phyloP scores from a whole-genome alignment of 2,797 vertebrate species.

The Acrossocheilus wenchowensis region DNA sequence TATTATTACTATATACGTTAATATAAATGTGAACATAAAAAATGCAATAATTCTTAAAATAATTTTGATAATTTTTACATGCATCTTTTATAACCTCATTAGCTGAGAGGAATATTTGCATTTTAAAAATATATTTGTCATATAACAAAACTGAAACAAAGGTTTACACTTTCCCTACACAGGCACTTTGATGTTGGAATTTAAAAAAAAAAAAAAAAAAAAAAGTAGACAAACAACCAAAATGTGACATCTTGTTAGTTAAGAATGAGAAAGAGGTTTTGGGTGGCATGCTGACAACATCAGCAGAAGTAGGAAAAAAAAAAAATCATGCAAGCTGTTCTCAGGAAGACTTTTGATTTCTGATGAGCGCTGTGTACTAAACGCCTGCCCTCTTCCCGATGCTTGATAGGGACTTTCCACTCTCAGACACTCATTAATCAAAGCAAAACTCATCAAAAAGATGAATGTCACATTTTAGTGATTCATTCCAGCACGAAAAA shows the following conservation, averaged over 20 bases:
- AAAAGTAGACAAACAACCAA: background rate
- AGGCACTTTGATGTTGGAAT: background rate
- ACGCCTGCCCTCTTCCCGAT: conserved; percentile 50
- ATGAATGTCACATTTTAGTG: conserved; percentile 77
- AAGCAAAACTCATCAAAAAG: conserved; percentile 74
- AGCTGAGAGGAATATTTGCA: background rate
- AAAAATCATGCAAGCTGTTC: conserved; percentile 6
- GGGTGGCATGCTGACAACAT: conserved; percentile 18
- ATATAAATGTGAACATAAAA: background rate
- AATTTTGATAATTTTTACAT: background rate
- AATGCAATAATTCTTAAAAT: background rate
- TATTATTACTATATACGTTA: background rate
- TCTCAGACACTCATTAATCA: conserved; percentile 79
- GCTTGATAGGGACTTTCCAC: conserved; percentile 80
- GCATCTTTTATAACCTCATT: background rate
- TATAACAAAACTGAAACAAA: background rate
- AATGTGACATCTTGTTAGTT: background rate
- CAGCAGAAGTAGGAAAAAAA: conserved; percentile 14
- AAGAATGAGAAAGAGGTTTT: background rate
- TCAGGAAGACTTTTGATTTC: conserved; percentile 18
- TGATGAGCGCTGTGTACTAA: conserved; percentile 50
- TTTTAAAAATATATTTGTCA: background rate
- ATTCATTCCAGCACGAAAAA: conserved; percentile 72
- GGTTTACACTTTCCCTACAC: background rate
- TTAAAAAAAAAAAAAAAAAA: background rate